Conservation (phyloP, 2,797 vertebrate species). For the Tachyglossus aculeatus region DNA sequence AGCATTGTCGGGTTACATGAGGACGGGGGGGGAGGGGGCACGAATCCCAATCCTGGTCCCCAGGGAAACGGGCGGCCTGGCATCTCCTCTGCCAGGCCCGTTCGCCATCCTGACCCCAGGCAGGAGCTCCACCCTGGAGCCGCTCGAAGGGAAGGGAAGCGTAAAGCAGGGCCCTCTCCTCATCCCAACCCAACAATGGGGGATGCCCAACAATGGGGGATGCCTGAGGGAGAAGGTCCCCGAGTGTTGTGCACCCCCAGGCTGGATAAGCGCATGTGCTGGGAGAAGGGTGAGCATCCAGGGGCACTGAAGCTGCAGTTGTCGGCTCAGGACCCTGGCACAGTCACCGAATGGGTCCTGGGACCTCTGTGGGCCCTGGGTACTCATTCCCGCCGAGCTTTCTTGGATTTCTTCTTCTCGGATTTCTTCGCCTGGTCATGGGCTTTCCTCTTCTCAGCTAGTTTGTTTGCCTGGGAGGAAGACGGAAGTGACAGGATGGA, state of each 20-base stretch:
- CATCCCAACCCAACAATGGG: not conserved
- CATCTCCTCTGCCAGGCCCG: not conserved
- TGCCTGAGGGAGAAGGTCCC: not conserved
- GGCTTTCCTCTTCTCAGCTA: slow-evolving; percentile 92
- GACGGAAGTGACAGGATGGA: not conserved
- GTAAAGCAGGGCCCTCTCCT: not conserved
- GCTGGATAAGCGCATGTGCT: too few relatives aligned
- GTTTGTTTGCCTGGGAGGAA: slow-evolving; percentile 87
- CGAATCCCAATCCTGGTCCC: not conserved
- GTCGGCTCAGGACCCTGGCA: not conserved
- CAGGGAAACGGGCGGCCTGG: rapidly evolving
- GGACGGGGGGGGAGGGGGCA: not conserved
- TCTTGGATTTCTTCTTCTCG: slow-evolving; percentile 85
- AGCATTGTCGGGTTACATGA: rapidly evolving
- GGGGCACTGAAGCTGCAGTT: not conserved
- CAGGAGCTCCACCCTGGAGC: not conserved
- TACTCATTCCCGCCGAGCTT: slow-evolving; percentile 65
- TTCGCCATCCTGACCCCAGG: not conserved
- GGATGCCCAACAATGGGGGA: not conserved
- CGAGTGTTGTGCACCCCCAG: rapidly evolving
- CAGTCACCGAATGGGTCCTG: not conserved
- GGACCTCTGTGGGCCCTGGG: rapidly evolving
- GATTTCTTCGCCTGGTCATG: slow-evolving; percentile 82
- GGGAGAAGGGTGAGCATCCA: too few relatives aligned
- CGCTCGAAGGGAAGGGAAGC: not conserved